phyloP scores from a whole-genome alignment of 2,797 vertebrate species.

The Macroramphosus scolopax region DNA sequence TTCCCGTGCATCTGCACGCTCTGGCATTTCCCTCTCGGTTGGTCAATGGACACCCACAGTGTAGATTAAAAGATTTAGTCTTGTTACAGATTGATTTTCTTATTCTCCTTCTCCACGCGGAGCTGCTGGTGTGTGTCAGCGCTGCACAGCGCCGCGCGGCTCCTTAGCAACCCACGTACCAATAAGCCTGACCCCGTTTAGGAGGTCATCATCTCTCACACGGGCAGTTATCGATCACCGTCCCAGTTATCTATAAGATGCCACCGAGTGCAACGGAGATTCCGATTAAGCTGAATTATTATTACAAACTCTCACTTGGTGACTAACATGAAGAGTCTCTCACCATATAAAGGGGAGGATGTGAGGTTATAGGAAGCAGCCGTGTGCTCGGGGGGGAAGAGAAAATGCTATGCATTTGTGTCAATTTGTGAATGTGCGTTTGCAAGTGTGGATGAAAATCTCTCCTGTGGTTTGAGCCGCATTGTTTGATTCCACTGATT shows the following conservation, averaged over 20 bases:
- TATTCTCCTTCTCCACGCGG: slow-evolving; percentile 8
- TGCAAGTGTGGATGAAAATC: slow-evolving; percentile 49
- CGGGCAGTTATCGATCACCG: slow-evolving; percentile 43
- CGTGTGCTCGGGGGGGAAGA: slow-evolving; percentile 3
- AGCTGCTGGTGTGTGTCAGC: too few species aligned
- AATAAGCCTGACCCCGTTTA: slow-evolving; percentile 4
- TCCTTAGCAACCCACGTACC: slow-evolving; percentile 47
- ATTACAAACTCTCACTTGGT: slow-evolving; percentile 10
- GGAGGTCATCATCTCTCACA: slow-evolving; percentile 49
- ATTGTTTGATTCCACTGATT: slow-evolving; percentile 79
- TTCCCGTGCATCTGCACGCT: slow-evolving; percentile 21
- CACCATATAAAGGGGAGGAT: not conserved
- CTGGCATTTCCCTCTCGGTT: slow-evolving; percentile 42
- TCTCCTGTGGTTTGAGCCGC: slow-evolving; percentile 71
- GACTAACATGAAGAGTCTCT: slow-evolving; percentile 3
- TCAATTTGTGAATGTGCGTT: slow-evolving; percentile 41
- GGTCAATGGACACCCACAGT: slow-evolving; percentile 43
- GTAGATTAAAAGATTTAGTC: slow-evolving; percentile 58
- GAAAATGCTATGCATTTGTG: slow-evolving; percentile 58
- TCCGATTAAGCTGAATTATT: not conserved
- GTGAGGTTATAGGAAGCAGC: not conserved
- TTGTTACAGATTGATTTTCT: slow-evolving; percentile 52
- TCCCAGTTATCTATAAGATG: slow-evolving; percentile 16
- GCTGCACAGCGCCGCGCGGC: too few species aligned
- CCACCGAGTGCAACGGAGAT: too few species aligned